phyloP scores from a whole-genome alignment of 2,113 vertebrate species.

The Spermophilus dauricus region DNA sequence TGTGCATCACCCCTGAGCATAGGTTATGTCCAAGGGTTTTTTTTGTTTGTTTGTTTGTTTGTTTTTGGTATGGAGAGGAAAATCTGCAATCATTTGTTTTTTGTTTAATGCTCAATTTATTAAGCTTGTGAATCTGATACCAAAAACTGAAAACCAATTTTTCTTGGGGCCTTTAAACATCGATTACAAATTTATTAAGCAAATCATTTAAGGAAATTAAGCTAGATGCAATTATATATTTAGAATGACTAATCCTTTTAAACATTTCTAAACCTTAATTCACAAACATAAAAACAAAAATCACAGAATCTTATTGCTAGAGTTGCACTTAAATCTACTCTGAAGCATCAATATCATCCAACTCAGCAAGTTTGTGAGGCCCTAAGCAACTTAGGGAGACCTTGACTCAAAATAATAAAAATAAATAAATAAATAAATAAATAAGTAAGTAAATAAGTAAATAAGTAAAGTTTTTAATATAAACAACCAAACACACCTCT shows the following conservation, averaged over 20 bases:
- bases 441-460: too few species aligned
- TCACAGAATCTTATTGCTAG: neutral
- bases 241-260: constrained; percentile 1
- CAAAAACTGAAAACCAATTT: constrained; percentile 34
- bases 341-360: neutral
- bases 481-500: too few species aligned
- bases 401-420: too few species aligned
- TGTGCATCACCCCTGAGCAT: neutral
- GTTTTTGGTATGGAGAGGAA: neutral
- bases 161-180: constrained; percentile 36
- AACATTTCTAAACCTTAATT: constrained; percentile 34
- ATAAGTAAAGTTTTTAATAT: too few species aligned
- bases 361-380: too few species aligned
- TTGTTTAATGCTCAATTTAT: constrained; percentile 62
- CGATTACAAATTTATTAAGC: constrained; percentile 59
- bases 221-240: neutral
- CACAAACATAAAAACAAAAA: constrained; percentile 30
- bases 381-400: too few species aligned
- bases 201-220: constrained; percentile 37
- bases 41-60: neutral
- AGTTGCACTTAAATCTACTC: neutral
- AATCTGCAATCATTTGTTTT: constrained; percentile 3
- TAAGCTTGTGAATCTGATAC: constrained; percentile 51
- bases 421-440: too few species aligned
- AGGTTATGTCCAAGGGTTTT: neutral